phyloP scores from a whole-genome alignment of 1,140 invertebrate species.

The Gonioctena quinquepunctata region DNA sequence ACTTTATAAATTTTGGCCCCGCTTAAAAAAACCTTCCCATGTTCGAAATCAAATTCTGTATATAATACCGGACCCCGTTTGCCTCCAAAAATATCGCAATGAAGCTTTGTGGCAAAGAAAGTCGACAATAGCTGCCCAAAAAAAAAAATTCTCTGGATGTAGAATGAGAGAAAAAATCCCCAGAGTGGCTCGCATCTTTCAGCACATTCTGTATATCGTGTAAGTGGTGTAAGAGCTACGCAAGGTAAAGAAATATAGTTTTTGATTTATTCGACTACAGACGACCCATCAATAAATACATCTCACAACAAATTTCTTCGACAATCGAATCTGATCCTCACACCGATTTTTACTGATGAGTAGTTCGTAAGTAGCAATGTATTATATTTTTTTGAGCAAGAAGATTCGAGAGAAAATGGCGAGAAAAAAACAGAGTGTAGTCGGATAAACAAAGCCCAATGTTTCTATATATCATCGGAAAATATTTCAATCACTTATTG shows the following conservation, averaged over 20 bases:
- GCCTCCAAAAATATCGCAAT: too few species aligned
- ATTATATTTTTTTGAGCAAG: conserved; percentile 21
- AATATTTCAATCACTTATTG: too few species aligned
- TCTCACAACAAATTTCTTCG: background rate
- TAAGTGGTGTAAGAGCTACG: background rate
- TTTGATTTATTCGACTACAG: conserved; percentile 19
- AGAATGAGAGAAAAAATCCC: background rate
- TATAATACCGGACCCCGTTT: too few species aligned
- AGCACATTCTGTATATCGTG: background rate
- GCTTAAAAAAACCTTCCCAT: too few species aligned
- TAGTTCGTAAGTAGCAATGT: background rate
- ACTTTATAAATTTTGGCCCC: too few species aligned
- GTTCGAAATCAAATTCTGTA: too few species aligned
- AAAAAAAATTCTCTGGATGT: too few species aligned
- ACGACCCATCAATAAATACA: conserved; percentile 26
- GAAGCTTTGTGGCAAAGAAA: too few species aligned
- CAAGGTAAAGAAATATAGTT: conserved; percentile 14
- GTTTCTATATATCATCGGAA: too few species aligned
- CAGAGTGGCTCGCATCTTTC: background rate
- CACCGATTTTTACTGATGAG: conserved; percentile 27
- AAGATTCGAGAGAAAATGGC: conserved; percentile 14
- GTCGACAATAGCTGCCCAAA: too few species aligned
- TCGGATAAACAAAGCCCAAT: too few species aligned
- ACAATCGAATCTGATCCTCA: conserved; percentile 13
- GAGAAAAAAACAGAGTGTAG: background rate